Evolutionary conservation across 2,797 vertebrate genomes (phyloP), one percentile per base, ranked within the genome.

Genomic region (Fundulus diaphanus): DNA sequence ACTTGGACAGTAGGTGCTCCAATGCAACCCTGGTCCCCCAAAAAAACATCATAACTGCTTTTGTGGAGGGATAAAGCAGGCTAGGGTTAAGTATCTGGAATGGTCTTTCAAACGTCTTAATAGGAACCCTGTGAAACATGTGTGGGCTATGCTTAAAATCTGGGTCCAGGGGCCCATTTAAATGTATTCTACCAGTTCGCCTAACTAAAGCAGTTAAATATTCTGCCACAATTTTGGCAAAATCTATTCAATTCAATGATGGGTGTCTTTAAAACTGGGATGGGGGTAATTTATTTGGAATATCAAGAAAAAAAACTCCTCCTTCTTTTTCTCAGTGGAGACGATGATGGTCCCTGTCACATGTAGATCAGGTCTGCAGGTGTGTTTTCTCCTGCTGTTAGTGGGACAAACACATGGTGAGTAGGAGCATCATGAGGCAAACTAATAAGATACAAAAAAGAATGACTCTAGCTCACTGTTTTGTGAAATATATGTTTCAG

Each of bases 321-420:
- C 49, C 40, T 88, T 59, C 59, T 59, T 59, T 40, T 80, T 89
- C 84, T 84, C 81, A 86, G 84, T 82, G 85, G 85, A 89, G 87
- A 92, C 63, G 74, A 94, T 90, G 89, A 92, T 85, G 92, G 82
- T 84, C 68, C 83, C 81, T 78, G 80, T 80, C 72, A 84, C 75
- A 74, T 83, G 81, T 83, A 76, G 81, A 71, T 91, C 71, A 84
- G 84, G 73, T 89, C 89, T 96, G 72, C 93, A 88, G 82, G 72
- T 94, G 79, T 94, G 83, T 88, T 80, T 94, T 42, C 79, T 90
- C 79, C 82, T 96, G 31, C 70, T 92, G 69, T 72, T 94, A 82
- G 82, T 91, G 75, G 91, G 78, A 76, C 82, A 78, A 74, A 78
- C 93, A 33, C 87, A 95, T 63, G 93, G 95, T 96, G 82, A 85